Conservation (phyloP, 2,113 vertebrate species). For the Brachyhypopomus gauderio region DNA sequence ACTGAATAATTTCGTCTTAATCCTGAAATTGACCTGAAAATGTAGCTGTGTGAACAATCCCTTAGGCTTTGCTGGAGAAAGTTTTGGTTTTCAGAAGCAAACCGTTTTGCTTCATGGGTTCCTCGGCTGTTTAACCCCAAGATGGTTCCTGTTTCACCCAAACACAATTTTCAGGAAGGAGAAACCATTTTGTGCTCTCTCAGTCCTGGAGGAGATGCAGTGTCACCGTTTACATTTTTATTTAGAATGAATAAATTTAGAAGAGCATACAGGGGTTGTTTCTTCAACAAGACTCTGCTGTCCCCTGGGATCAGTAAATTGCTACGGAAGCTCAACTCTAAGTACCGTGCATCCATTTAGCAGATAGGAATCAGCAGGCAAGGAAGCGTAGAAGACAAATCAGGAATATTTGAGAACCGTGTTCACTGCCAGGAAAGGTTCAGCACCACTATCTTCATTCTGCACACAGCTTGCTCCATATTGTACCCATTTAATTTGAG, state of each 20-base stretch:
- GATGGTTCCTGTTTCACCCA: slow-evolving; percentile 39
- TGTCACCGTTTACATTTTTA: slow-evolving; percentile 29
- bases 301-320: slow-evolving; percentile 40
- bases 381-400: slow-evolving; percentile 36
- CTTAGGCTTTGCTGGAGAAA: slow-evolving; percentile 25
- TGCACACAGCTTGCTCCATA: not conserved
- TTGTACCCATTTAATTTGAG: not conserved
- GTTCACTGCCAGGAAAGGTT: not conserved
- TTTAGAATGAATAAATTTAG: slow-evolving; percentile 25
- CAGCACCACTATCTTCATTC: not conserved
- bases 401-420: not conserved
- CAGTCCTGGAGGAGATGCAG: slow-evolving; percentile 3
- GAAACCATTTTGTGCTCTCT: slow-evolving; percentile 15
- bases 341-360: slow-evolving; percentile 42
- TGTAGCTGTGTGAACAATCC: slow-evolving; percentile 10
- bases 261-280: slow-evolving; percentile 27
- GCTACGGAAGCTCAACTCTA: slow-evolving; percentile 50
- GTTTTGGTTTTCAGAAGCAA: slow-evolving; percentile 32
- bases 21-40: slow-evolving; percentile 45
- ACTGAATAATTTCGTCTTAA: slow-evolving; percentile 40
- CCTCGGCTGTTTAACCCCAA: slow-evolving; percentile 37
- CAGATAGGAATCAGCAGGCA: slow-evolving; percentile 52
- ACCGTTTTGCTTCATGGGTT: slow-evolving; percentile 20
- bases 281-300: slow-evolving; percentile 18
- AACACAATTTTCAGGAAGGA: slow-evolving; percentile 19